Evolutionary conservation across 2,888 invertebrate genomes (phyloP), one percentile per base, ranked within the genome.

Genomic region (Orgyia antiqua): DNA sequence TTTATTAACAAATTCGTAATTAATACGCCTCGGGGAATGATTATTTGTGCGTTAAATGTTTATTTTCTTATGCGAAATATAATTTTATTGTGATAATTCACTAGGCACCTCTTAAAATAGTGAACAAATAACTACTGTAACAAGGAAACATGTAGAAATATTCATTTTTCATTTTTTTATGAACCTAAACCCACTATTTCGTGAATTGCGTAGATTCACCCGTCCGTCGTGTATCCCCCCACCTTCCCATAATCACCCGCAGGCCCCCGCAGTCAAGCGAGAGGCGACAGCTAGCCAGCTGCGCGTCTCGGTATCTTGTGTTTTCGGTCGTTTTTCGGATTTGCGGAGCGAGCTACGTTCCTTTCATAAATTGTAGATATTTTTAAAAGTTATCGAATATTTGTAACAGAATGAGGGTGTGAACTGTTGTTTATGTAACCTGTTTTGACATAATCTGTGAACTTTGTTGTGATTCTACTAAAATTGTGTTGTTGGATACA

Each of bases 291-390:
- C 62, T 40, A 59, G 70, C 72, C 74, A 78, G 80, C 77, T 84
- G 82, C 80, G 75, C 72, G 80, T 78, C 78, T 83, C 4, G 6
- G 4, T 15, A 6, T 15, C 15, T 15, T 82, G 80, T 80, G 77
- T 83, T n/a, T n/a, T n/a, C n/a, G n/a, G n/a, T n/a, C n/a, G n/a
- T n/a, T 82, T 82, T 80, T 80, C 75, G 75, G 74, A 73, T 77
- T 75, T 76, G 73, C 76, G 61, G 69, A 68, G 73, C 68, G 77
- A 64, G 68, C 66, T 79, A 83, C 83, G 82, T 79, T 76, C 70
- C 68, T 64, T 71, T 68, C 59, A 57, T 66, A 67, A 60, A 72
- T 74, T 66, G 60, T 65, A 62, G 49, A 59, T 57, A 61, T 61
- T 69, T 58, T 53, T 60, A 57, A 58, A 68, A 61, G 56, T 61